Evolutionary conservation across 2,888 invertebrate species (phyloP).

Genomic region (Gerosis bhagava): DNA sequence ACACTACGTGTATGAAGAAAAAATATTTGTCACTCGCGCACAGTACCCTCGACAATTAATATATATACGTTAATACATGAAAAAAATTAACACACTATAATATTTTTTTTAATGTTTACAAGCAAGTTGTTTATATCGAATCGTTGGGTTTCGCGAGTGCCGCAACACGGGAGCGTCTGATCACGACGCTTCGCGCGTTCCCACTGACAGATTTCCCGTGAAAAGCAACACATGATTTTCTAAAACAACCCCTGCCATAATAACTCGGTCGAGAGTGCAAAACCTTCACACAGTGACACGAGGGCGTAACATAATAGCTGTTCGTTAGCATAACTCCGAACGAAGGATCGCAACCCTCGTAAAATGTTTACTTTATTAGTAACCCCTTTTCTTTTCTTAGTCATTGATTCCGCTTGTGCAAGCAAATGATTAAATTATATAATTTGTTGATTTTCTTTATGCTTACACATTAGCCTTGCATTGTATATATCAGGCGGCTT

Average conservation of each 20-base stretch:
- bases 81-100: conserved; percentile 7
- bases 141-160: conserved; percentile 20
- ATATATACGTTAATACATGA: conserved; percentile 33
- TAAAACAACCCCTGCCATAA: conserved; percentile 66
- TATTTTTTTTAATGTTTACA: conserved; percentile 3
- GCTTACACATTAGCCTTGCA: too few relatives aligned
- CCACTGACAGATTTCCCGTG: conserved; percentile 55
- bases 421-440: conserved; percentile 3
- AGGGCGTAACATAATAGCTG: conserved; percentile 71
- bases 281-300: conserved; percentile 81
- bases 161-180: conserved; percentile 43
- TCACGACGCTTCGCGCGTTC: conserved; percentile 48
- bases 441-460: neutral
- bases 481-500: too few relatives aligned
- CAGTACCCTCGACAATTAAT: conserved; percentile 41
- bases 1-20: conserved; percentile 40
- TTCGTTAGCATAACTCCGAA: conserved; percentile 73
- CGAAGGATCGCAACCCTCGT: conserved; percentile 52
- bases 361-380: conserved; percentile 72
- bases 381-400: conserved; percentile 34
- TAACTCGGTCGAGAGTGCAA: conserved; percentile 78
- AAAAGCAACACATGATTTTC: conserved; percentile 74
- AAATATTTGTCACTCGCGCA: conserved; percentile 27
- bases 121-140: conserved; percentile 13
- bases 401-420: conserved; percentile 14